A percentile compares a stretch with the other conserved stretches of the same genome.
These are phyloP conservation scores for Parazoanthus darwini DNA, from an alignment of 92 coral and sea anemone species.

Conservation along the genomic window DNA sequence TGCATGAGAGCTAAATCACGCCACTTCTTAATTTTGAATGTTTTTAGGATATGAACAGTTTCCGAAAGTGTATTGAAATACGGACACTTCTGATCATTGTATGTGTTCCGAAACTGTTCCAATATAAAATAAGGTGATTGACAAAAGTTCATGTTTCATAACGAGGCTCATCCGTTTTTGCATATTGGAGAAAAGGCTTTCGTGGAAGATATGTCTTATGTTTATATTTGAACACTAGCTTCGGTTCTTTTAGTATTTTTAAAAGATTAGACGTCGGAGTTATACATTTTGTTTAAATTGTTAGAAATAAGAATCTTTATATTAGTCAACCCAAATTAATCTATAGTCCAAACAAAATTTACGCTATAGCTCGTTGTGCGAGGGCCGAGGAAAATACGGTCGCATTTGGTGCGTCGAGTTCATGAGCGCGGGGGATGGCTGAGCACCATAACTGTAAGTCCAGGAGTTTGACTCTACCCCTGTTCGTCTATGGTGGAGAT, in stretches of 20 bases:
- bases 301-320: neutral
- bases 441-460: slow-evolving; percentile 12
- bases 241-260: neutral
- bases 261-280: neutral
- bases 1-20: neutral
- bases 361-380: slow-evolving; percentile 17
- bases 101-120: neutral
- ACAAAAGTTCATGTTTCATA: neutral
- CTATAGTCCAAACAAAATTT: neutral
- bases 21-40: neutral
- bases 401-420: slow-evolving; percentile 28
- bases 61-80: neutral
- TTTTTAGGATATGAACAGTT: neutral
- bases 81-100: neutral
- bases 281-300: neutral
- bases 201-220: neutral
- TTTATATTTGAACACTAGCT: neutral
- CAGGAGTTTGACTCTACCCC: slow-evolving; percentile 18
- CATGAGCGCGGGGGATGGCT: neutral
- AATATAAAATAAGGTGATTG: neutral
- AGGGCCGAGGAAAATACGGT: slow-evolving; percentile 11
- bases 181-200: neutral
- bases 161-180: neutral
- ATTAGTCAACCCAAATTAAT: neutral
- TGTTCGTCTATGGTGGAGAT: slow-evolving; percentile 32